A percentile compares a stretch with the other conserved stretches of the same genome.
Evolutionary conservation across 2,888 invertebrate genomes (phyloP).

Genomic region (Drosophila picticornis): DNA sequence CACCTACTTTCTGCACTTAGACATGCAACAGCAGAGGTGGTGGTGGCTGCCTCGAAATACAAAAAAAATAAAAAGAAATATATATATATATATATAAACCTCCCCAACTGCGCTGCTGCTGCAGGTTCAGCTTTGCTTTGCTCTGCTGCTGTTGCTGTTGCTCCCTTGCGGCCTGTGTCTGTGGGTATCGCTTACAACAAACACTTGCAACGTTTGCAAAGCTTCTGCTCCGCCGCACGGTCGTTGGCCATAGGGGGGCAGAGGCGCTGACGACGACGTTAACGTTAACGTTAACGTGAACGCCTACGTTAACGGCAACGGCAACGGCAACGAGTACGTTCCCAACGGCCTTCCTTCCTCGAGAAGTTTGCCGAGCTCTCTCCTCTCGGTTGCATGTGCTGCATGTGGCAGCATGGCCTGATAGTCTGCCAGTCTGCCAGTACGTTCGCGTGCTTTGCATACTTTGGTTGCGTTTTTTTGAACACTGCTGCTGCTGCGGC

Average conservation of each 20-base stretch:
- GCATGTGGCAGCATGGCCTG: constrained; percentile 56
- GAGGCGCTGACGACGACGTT: constrained; percentile 46
- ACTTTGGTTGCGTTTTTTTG: constrained; percentile 83
- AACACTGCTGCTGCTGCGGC: constrained; percentile 51
- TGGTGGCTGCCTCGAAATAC: constrained; percentile 64
- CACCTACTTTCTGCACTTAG: constrained; percentile 79
- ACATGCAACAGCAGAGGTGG: constrained; percentile 53
- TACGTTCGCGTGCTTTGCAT: constrained; percentile 84
- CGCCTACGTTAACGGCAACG: constrained; percentile 44
- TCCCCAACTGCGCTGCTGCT: constrained; percentile 58
- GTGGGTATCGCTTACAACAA: constrained; percentile 79
- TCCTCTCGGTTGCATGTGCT: constrained; percentile 55
- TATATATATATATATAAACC: constrained; percentile 43
- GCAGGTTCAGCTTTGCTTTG: constrained; percentile 18
- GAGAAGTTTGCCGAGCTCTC: constrained; percentile 75
- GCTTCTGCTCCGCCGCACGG: constrained; percentile 62
- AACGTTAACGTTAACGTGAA: constrained; percentile 59
- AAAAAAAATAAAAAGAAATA: constrained; percentile 18
- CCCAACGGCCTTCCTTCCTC: constrained; percentile 64
- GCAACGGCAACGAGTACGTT: constrained; percentile 13
- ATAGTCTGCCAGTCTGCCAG: constrained; percentile 73
- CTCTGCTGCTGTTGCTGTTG: constrained; percentile 40
- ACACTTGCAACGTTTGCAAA: constrained; percentile 79
- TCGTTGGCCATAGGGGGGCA: constrained; percentile 49
- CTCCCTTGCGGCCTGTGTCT: constrained; percentile 67